These are phyloP conservation scores for Eidolon dupreanum DNA, from an alignment of 2,797 vertebrate species.

Conservation along the genomic window DNA sequence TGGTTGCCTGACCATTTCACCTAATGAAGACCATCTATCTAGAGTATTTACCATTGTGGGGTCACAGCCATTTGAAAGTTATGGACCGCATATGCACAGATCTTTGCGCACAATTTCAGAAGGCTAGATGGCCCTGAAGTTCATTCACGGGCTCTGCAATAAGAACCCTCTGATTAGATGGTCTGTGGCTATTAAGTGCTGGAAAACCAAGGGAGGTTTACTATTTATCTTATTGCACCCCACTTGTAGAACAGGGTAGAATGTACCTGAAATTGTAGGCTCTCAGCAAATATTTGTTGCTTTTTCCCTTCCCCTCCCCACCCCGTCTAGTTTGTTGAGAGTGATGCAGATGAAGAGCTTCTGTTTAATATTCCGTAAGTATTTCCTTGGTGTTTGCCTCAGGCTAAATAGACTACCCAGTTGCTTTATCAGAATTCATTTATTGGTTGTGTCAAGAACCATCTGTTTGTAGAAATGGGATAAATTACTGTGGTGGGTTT, in stretches of 20 bases:
- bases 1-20: background rate
- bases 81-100: background rate
- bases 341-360: slow-evolving; percentile 96
- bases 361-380: slow-evolving; percentile 99
- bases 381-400: slow-evolving; percentile 11
- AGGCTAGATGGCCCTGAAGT: background rate
- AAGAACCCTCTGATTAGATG: background rate
- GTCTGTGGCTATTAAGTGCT: background rate
- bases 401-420: background rate
- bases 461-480: slow-evolving; percentile 5
- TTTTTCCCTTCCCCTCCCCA: slow-evolving; percentile 54
- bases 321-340: slow-evolving; percentile 93
- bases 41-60: background rate
- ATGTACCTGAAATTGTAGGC: slow-evolving; percentile 29
- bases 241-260: slow-evolving; percentile 19
- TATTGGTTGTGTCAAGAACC: background rate
- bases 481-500: slow-evolving; percentile 34
- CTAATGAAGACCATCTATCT: background rate
- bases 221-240: background rate
- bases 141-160: background rate
- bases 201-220: background rate
- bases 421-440: background rate
- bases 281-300: slow-evolving; percentile 73
- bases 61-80: background rate
- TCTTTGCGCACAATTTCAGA: background rate